Conservation (phyloP, 2,888 invertebrate species). For the Drosophila kuntzei region DNA sequence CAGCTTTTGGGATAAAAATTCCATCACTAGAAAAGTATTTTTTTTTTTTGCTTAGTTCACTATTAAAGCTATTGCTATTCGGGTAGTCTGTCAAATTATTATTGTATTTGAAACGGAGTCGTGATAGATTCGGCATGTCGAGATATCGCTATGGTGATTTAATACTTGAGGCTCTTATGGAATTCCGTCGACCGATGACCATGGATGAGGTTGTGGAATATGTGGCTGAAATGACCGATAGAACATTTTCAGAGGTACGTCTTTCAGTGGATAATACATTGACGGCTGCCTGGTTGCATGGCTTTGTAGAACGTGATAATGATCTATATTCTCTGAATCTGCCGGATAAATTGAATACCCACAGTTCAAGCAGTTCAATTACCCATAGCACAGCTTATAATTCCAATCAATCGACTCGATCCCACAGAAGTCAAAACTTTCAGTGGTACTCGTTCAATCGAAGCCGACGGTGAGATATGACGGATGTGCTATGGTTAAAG, state of each 20-base stretch:
- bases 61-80: neutral
- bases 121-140: slow-evolving; percentile 39
- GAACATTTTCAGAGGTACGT: slow-evolving; percentile 36
- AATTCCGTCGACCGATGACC: slow-evolving; percentile 53
- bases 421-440: neutral
- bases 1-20: neutral
- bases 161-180: slow-evolving; percentile 61
- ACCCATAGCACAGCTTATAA: neutral
- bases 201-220: slow-evolving; percentile 55
- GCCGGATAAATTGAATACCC: slow-evolving; percentile 1
- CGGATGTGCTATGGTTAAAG: neutral
- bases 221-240: slow-evolving; percentile 59
- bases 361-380: slow-evolving; percentile 1
- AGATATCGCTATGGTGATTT: slow-evolving; percentile 55
- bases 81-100: neutral
- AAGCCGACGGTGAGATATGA: neutral
- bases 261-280: slow-evolving; percentile 59
- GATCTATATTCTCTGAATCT: slow-evolving; percentile 33
- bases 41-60: neutral
- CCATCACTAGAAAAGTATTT: no score
- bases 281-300: slow-evolving; percentile 65
- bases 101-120: slow-evolving; percentile 1
- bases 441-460: slow-evolving; percentile 5
- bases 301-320: slow-evolving; percentile 41
- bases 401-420: neutral